Evolutionary conservation across 2,888 invertebrate genomes (phyloP).

Genomic region (Pomacea canaliculata): DNA sequence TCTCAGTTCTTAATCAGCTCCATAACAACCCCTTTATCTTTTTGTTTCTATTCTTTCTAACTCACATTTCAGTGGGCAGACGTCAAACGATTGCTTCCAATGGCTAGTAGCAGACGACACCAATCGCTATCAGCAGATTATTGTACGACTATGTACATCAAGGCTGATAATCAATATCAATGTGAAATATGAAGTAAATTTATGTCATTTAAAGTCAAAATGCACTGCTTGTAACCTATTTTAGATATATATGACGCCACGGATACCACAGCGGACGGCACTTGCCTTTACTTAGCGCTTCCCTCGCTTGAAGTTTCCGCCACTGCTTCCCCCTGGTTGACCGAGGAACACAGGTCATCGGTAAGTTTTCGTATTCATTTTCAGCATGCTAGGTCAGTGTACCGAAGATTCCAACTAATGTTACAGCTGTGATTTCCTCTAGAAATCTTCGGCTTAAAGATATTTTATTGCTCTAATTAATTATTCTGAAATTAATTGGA

Average conservation of each 20-base stretch:
- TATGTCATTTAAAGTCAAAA: too few relatives aligned
- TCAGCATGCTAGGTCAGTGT: not conserved
- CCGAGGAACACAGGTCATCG: not conserved
- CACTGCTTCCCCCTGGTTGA: constrained; percentile 11
- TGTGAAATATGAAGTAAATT: too few relatives aligned
- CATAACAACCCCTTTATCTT: too few relatives aligned
- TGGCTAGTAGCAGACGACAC: too few relatives aligned
- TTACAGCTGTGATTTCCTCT: not conserved
- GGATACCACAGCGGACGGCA: not conserved
- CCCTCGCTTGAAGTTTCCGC: constrained; percentile 20
- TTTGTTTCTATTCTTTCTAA: too few relatives aligned
- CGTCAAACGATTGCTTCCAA: too few relatives aligned
- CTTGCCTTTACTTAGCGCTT: not conserved
- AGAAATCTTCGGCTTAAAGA: not conserved
- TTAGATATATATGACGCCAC: constrained; percentile 7
- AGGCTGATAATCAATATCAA: too few relatives aligned
- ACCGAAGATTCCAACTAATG: not conserved
- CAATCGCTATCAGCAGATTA: too few relatives aligned
- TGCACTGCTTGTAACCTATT: not conserved
- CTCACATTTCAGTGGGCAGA: too few relatives aligned
- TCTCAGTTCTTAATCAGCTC: too few relatives aligned
- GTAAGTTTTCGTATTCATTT: not conserved
- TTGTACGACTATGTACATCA: too few relatives aligned
- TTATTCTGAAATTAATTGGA: constrained; percentile 22
- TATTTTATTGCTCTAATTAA: constrained; percentile 19